A percentile compares a stretch with the other conserved stretches of the same genome.
Evolutionary conservation across 1,140 invertebrate species (phyloP).

Genomic region (Cotesia chilonis): DNA sequence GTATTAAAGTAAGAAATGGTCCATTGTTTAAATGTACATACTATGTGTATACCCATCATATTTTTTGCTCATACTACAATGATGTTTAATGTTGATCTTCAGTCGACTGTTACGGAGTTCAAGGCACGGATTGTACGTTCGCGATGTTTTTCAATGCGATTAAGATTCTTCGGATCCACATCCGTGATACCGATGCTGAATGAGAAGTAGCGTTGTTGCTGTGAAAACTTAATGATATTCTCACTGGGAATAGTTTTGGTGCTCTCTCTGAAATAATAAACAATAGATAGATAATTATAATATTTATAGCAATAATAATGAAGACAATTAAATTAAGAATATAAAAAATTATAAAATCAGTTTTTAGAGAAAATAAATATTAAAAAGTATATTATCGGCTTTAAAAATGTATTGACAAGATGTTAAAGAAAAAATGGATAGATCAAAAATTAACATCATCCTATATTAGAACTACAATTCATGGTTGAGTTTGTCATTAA

Average conservation of each 20-base stretch:
- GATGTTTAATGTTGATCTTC: not conserved
- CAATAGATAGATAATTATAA: slow-evolving; percentile 1
- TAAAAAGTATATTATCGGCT: too few species aligned
- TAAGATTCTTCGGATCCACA: slow-evolving; percentile 67
- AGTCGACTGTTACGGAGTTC: slow-evolving; percentile 23
- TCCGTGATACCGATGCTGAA: slow-evolving; percentile 65
- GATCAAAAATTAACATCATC: too few species aligned
- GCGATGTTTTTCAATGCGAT: slow-evolving; percentile 66
- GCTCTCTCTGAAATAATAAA: slow-evolving; percentile 47
- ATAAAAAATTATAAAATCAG: too few species aligned
- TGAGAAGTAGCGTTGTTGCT: slow-evolving; percentile 53
- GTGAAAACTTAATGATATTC: slow-evolving; percentile 54
- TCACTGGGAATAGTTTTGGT: slow-evolving; percentile 28
- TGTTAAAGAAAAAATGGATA: too few species aligned
- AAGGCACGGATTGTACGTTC: slow-evolving; percentile 49
- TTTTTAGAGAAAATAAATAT: too few species aligned
- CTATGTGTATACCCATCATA: not conserved
- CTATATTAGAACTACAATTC: too few species aligned
- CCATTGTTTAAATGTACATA: not conserved
- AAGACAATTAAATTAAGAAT: too few species aligned
- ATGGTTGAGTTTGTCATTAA: too few species aligned
- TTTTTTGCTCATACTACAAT: not conserved
- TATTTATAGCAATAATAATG: slow-evolving; percentile 1
- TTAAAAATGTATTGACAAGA: too few species aligned
- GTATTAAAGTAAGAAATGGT: not conserved